Percentiles rank a stretch among this genome's conserved stretches.
phyloP scores from a whole-genome alignment of 2,797 vertebrate genomes.

The Smutsia gigantea region DNA sequence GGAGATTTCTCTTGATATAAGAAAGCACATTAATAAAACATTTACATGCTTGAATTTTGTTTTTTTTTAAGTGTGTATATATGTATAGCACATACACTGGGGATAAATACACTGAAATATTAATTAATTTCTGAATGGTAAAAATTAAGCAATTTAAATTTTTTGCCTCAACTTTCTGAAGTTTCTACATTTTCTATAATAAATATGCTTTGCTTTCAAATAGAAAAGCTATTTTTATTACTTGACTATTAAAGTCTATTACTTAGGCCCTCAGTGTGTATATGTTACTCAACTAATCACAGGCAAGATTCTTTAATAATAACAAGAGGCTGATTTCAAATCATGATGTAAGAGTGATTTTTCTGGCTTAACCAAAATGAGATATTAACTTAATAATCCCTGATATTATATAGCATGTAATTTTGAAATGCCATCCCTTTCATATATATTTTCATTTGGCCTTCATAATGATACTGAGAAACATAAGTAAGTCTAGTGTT shows the following conservation, averaged over 20 bases:
- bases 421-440: slow-evolving; percentile 10
- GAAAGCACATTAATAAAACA: not conserved
- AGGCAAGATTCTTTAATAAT: not conserved
- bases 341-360: slow-evolving; percentile 18
- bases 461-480: not conserved
- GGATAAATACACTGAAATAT: not conserved
- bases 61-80: not conserved
- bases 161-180: slow-evolving; percentile 51
- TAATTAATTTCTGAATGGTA: not conserved
- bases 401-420: not conserved
- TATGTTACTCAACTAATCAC: not conserved
- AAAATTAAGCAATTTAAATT: slow-evolving; percentile 39
- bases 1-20: not conserved
- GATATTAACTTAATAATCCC: not conserved
- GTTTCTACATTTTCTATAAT: not conserved
- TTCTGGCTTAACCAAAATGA: not conserved
- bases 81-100: not conserved
- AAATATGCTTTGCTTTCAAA: not conserved
- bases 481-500: not conserved
- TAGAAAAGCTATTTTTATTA: slow-evolving; percentile 17
- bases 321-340: not conserved
- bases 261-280: not conserved
- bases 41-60: not conserved
- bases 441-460: not conserved
- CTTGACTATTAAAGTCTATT: slow-evolving; percentile 44